These are phyloP conservation scores for Amblyornis subalaris DNA, from an alignment of 2,113 vertebrate genomes.

Conservation along the genomic window DNA sequence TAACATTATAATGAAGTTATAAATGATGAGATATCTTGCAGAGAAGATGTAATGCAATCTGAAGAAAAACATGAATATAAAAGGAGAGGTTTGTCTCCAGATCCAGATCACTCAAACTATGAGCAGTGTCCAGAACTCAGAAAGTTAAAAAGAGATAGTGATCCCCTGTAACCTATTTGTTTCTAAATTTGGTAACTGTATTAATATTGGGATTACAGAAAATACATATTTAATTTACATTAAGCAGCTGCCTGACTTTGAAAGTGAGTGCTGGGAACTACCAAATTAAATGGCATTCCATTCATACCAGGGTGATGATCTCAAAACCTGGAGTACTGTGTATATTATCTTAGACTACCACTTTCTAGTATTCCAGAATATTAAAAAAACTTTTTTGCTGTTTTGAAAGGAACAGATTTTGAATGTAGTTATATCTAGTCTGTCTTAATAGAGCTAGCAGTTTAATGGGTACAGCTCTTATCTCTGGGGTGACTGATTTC, in stretches of 20 bases:
- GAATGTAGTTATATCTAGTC: neutral
- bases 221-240: neutral
- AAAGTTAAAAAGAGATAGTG: neutral
- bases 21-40: neutral
- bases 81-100: neutral
- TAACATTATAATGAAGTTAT: neutral
- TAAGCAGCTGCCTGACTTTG: neutral
- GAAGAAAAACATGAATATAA: neutral
- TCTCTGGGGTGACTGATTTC: neutral
- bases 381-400: neutral
- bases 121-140: neutral
- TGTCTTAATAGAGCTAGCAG: neutral
- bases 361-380: neutral
- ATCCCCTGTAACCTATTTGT: neutral
- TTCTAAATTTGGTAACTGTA: neutral
- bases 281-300: neutral
- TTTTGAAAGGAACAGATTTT: neutral
- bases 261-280: neutral
- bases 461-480: neutral
- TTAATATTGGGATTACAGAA: neutral
- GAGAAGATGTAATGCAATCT: neutral
- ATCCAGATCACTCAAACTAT: neutral
- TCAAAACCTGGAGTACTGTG: neutral
- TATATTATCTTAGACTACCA: neutral
- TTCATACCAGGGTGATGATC: neutral